A percentile compares a stretch with the other conserved stretches of the same genome.
These are phyloP conservation scores for Phaenicophaeus curvirostris DNA, from an alignment of 2,797 vertebrate genomes.

Conservation along the genomic window DNA sequence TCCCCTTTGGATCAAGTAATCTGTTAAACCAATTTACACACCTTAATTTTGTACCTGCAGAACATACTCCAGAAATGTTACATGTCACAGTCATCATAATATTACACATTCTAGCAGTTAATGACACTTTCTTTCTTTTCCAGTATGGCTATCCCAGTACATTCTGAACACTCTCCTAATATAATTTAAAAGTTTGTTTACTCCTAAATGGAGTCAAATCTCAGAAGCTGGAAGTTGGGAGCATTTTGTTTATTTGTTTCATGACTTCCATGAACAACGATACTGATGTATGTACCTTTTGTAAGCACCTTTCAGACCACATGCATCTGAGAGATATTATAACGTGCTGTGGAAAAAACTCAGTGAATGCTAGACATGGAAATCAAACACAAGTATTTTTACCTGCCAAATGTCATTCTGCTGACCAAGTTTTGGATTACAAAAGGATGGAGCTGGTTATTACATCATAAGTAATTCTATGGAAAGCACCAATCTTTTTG, in stretches of 20 bases:
- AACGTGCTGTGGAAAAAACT: not conserved
- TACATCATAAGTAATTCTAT: not conserved
- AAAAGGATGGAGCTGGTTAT: not conserved
- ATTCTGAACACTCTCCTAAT: not conserved
- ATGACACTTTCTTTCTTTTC: not conserved
- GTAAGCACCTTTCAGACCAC: not conserved
- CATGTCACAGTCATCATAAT: not conserved
- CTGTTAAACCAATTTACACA: not conserved
- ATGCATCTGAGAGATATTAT: not conserved
- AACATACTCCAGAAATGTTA: not conserved
- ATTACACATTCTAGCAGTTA: not conserved
- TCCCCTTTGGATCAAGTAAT: not conserved
- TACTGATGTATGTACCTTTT: not conserved
- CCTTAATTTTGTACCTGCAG: not conserved
- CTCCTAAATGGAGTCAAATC: not conserved
- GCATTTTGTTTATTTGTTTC: not conserved
- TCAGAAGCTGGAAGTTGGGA: not conserved
- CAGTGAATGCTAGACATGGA: not conserved
- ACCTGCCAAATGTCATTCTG: not conserved
- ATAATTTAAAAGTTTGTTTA: not conserved
- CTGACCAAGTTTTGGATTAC: not conserved
- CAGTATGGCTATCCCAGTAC: too few relatives aligned
- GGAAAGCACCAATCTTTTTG: not conserved
- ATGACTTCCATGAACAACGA: not conserved
- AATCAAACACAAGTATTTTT: not conserved